Conservation (phyloP, 1,140 invertebrate species). For the Drosophila pectinifera region DNA sequence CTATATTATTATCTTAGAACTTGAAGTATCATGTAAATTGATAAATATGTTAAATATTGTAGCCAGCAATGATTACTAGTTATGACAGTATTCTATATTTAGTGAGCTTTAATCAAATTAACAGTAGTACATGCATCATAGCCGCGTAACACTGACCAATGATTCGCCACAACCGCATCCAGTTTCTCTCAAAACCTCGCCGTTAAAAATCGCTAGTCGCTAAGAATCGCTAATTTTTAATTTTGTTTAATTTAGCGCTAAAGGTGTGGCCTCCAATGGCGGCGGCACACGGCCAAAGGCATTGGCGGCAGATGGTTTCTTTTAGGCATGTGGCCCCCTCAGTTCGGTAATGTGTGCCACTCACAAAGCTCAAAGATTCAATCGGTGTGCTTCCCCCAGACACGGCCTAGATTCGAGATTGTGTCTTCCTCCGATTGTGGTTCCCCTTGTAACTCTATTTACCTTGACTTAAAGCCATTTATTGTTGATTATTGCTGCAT, state of each 20-base stretch:
- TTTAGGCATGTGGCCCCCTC: slow-evolving; percentile 74
- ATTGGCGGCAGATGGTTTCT: slow-evolving; percentile 84
- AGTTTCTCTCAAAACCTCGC: slow-evolving; percentile 19
- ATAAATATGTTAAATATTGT: background rate
- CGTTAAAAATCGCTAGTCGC: slow-evolving; percentile 23
- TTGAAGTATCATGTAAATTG: too few species aligned
- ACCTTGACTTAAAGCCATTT: too few species aligned
- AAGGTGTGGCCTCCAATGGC: slow-evolving; percentile 63
- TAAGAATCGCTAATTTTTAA: slow-evolving; percentile 58
- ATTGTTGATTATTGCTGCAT: too few species aligned
- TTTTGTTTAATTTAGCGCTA: slow-evolving; percentile 77
- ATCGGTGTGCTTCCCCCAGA: slow-evolving; percentile 31
- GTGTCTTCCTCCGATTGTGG: slow-evolving; percentile 10
- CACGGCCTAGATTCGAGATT: slow-evolving; percentile 15
- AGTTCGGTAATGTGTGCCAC: slow-evolving; percentile 29
- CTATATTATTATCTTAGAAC: too few species aligned
- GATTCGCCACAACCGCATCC: slow-evolving; percentile 2
- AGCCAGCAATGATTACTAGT: background rate
- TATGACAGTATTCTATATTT: background rate
- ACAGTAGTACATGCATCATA: slow-evolving; percentile 3
- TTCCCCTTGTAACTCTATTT: background rate
- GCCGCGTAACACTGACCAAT: slow-evolving; percentile 4
- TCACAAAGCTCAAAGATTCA: slow-evolving; percentile 17
- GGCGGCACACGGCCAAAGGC: slow-evolving; percentile 81
- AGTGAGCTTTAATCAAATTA: background rate